Evolutionary conservation across 1,140 invertebrate species (phyloP), one percentile per base, ranked within the genome.

Genomic region (Drosophila pseudoobscura): DNA sequence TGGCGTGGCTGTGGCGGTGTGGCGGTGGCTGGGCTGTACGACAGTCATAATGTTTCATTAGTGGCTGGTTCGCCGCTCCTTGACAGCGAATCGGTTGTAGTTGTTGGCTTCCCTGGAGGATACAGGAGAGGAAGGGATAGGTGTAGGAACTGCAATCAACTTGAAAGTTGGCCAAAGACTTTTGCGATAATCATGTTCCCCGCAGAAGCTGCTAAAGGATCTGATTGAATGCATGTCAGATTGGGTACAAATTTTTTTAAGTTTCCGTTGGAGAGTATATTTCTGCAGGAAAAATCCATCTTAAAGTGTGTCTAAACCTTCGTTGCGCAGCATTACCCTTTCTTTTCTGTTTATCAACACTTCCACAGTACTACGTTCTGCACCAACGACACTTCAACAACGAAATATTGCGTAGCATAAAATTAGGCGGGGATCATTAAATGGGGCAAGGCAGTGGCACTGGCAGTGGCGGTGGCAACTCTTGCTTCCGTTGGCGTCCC

Each of bases 21-120:
- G 24, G n/a, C 43, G 41, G 13, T 11, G 31, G 20, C 11, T 52
- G 46, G 73, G 65, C 63, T 39, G 29, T 85, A 88, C 78, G 65
- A 75, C 82, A 56, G 51, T 74, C 82, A 82, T 85, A 82, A 87
- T 87, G 82, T 87, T 72, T 82, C 82, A 87, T 85, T 85, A 85
- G 82, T 78, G 70, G 83, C 68, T 54, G 71, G 26, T 57, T 66
- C 58, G 53, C 54, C 56, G 75, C 59, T 56, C 22, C 71, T 68
- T 64, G 68, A 24, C 78, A 80, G 52, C 22, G 22, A 59, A 47
- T 35, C 17, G 39, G 29, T 51, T 58, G 69, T 31, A 15, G 53
- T 39, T 13, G 11, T 8, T 39, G 35, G 47, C 24, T 44, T 17
- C 22, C 15, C 4, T 29, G 56, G 22, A 13, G 31, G 11, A 0